Percentiles rank a stretch among this genome's conserved stretches.
These are phyloP conservation scores for Lepidonotus clava DNA, from an alignment of 2,888 invertebrate species.

Conservation along the genomic window DNA sequence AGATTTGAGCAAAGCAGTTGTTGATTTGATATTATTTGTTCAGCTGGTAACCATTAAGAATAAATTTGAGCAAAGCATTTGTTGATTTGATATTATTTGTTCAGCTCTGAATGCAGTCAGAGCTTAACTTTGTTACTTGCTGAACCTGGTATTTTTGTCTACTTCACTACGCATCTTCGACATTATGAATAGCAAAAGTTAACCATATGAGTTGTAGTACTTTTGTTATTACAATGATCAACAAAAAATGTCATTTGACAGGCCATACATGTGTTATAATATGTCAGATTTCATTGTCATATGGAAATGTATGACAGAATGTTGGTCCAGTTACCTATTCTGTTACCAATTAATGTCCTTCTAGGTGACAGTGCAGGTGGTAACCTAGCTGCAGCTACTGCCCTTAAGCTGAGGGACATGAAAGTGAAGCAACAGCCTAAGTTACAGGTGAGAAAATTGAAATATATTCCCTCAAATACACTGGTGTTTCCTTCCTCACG, in stretches of 20 bases:
- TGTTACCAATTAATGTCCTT: not conserved
- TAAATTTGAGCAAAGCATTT: not conserved
- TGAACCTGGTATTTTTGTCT: too few species aligned
- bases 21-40: not conserved
- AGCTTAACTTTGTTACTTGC: too few species aligned
- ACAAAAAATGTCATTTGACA: too few species aligned
- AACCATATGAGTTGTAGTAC: not conserved
- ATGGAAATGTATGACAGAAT: not conserved
- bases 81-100: not conserved
- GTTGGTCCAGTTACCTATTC: too few species aligned
- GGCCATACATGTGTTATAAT: too few species aligned
- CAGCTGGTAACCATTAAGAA: not conserved
- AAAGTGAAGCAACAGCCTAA: not conserved
- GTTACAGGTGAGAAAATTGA: not conserved
- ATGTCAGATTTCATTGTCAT: not conserved
- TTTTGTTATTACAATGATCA: not conserved
- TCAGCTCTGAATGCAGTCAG: too few species aligned
- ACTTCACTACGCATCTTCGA: too few species aligned
- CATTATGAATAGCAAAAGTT: too few species aligned
- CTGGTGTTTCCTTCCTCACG: too few species aligned
- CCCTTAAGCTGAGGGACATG: not conserved
- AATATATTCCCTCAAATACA: too few species aligned
- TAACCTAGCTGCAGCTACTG: constrained; percentile 25
- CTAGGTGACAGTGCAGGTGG: constrained; percentile 32
- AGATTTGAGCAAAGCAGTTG: too few species aligned